phyloP scores from a whole-genome alignment of 2,888 invertebrate species.

The Prosopocoilus inquinatus region DNA sequence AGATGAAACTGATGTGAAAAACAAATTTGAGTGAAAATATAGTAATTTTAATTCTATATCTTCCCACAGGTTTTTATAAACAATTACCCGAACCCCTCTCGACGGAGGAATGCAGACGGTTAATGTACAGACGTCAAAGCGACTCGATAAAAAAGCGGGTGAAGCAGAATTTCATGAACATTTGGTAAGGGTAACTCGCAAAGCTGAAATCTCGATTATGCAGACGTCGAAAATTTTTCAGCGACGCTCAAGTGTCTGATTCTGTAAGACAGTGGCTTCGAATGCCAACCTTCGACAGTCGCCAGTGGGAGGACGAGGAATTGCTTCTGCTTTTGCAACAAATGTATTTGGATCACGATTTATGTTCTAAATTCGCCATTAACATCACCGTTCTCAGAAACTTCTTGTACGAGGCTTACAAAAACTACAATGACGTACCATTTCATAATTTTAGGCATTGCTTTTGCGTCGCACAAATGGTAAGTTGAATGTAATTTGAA shows the following conservation, averaged over 20 bases:
- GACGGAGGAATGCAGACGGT: conserved; percentile 55
- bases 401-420: conserved; percentile 74
- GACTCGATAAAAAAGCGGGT: conserved; percentile 59
- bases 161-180: conserved; percentile 60
- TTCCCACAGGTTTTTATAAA: conserved; percentile 58
- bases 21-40: no score
- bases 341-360: conserved; percentile 77
- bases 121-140: conserved; percentile 60
- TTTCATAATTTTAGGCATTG: conserved; percentile 86
- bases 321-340: conserved; percentile 73
- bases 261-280: conserved; percentile 63
- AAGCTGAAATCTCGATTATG: no score
- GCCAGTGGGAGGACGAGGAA: conserved; percentile 81
- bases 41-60: no score
- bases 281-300: conserved; percentile 74
- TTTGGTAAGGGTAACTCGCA: conserved; percentile 53
- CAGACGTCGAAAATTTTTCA: conserved; percentile 41
- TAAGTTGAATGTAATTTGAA: conserved; percentile 47
- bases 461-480: conserved; percentile 87
- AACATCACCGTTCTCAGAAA: conserved; percentile 66
- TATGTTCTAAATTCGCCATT: conserved; percentile 73
- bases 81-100: conserved; percentile 60
- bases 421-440: conserved; percentile 82
- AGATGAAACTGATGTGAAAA: no score
- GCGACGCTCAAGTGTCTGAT: conserved; percentile 63